Evolutionary conservation across 1,140 invertebrate genomes (phyloP).

Genomic region (Manduca sexta): DNA sequence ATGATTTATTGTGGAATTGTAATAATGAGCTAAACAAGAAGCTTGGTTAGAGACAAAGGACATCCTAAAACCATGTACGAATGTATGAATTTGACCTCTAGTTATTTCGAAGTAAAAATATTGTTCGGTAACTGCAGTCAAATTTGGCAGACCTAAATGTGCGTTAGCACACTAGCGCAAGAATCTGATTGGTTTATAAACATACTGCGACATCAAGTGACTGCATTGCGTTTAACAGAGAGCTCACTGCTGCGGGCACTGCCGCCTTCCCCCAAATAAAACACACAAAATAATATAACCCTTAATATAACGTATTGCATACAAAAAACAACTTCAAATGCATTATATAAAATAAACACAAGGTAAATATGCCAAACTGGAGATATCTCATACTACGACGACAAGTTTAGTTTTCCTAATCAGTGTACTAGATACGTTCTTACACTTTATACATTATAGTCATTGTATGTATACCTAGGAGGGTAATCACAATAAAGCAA

Average conservation of each 20-base stretch:
- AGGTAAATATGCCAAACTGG: not conserved
- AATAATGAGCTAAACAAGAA: too few relatives aligned
- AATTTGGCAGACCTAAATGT: constrained; percentile 54
- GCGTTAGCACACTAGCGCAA: constrained; percentile 73
- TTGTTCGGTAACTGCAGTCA: constrained; percentile 54
- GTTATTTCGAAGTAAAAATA: constrained; percentile 20
- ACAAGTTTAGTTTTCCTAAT: too few relatives aligned
- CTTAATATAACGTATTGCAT: constrained; percentile 36
- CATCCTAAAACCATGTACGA: not conserved
- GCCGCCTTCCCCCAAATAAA: constrained; percentile 67
- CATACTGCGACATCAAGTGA: constrained; percentile 70
- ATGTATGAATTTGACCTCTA: not conserved
- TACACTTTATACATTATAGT: too few relatives aligned
- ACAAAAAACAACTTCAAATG: not conserved
- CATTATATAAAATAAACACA: too few relatives aligned
- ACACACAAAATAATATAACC: constrained; percentile 59
- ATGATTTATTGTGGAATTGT: too few relatives aligned
- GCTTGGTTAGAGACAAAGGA: not conserved
- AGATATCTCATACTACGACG: constrained; percentile 12
- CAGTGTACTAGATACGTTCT: too few relatives aligned
- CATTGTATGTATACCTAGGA: too few relatives aligned
- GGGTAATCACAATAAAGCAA: too few relatives aligned
- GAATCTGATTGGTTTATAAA: constrained; percentile 61
- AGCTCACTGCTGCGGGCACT: constrained; percentile 64
- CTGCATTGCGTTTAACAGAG: constrained; percentile 71